phyloP scores from a whole-genome alignment of 2,113 vertebrate genomes.

The Heterotilapia buettikoferi region DNA sequence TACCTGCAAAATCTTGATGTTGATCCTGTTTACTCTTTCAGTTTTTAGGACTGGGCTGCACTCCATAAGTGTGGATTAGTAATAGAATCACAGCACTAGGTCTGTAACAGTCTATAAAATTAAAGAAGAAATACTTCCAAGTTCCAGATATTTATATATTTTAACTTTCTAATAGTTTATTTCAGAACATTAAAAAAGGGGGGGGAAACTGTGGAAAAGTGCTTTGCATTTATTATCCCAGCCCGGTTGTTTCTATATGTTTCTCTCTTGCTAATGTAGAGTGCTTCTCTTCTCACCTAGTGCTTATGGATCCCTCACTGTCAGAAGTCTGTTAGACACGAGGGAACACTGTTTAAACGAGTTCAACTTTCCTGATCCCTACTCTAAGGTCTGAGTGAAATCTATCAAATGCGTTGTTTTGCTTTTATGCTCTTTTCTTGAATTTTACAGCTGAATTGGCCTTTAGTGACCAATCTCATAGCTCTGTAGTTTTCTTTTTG shows the following conservation, averaged over 20 bases:
- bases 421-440: background rate
- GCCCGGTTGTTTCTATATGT: background rate
- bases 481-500: background rate
- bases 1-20: background rate
- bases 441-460: background rate
- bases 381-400: constrained; percentile 84
- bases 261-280: constrained; percentile 53
- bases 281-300: constrained; percentile 68
- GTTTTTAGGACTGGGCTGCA: background rate
- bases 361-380: constrained; percentile 98
- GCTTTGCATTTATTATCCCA: background rate
- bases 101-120: background rate
- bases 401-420: constrained; percentile 9
- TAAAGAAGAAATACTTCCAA: background rate
- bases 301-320: constrained; percentile 95
- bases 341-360: constrained; percentile 97
- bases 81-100: background rate
- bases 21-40: background rate
- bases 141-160: background rate
- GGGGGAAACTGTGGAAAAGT: background rate
- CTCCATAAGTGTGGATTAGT: background rate
- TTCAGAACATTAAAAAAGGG: background rate
- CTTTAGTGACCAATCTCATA: background rate
- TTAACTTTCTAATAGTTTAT: background rate
- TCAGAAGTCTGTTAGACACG: constrained; percentile 94